A percentile compares a stretch with the other conserved stretches of the same genome.
Evolutionary conservation across 64 coral and sea anemone species (phyloP).

Genomic region (Acropora tenuis): DNA sequence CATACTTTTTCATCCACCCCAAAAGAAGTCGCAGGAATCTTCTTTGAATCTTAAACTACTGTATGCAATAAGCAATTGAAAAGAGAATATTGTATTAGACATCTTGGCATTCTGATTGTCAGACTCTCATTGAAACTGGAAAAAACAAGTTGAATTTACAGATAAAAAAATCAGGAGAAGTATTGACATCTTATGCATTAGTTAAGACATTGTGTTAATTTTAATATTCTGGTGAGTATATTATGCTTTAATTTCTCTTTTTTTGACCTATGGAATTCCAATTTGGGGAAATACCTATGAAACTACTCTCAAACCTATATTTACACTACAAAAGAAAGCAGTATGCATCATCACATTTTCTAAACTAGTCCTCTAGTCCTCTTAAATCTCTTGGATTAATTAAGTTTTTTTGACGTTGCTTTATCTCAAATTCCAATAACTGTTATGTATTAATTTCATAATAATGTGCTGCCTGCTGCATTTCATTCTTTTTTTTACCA

Average conservation of each 20-base stretch:
- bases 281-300: not conserved
- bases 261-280: slow-evolving; percentile 18
- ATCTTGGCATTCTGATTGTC: not conserved
- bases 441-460: not conserved
- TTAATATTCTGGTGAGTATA: not conserved
- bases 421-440: not conserved
- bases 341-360: not conserved
- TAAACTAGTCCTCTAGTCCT: not conserved
- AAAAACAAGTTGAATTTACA: not conserved
- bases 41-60: too few species aligned
- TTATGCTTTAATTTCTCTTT: not conserved
- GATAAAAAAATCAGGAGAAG: not conserved
- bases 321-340: slow-evolving; percentile 10
- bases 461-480: not conserved
- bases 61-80: too few species aligned
- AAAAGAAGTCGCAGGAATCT: too few species aligned
- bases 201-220: slow-evolving; percentile 1
- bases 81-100: not conserved
- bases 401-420: not conserved
- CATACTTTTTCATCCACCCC: too few species aligned
- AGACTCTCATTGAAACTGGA: not conserved
- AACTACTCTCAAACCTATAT: not conserved
- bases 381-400: slow-evolving; percentile 7
- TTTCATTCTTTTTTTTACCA: not conserved
- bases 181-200: not conserved